A percentile compares a stretch with the other conserved stretches of the same genome.
phyloP scores from a whole-genome alignment of 2,888 invertebrate species.

The Melanostoma scalare region DNA sequence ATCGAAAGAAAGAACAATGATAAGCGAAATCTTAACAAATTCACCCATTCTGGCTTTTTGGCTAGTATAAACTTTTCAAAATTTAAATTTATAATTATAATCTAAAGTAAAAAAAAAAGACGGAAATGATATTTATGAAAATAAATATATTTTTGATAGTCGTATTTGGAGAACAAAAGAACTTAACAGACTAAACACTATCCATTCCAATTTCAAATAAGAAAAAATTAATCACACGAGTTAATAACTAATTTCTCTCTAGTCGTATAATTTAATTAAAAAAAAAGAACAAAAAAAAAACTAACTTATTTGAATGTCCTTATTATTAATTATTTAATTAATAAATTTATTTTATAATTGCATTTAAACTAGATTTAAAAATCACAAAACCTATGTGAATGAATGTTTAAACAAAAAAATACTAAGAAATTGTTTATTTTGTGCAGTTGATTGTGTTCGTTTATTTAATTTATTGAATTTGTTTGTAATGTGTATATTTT shows the following conservation, averaged over 20 bases:
- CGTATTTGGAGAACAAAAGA: conserved; percentile 47
- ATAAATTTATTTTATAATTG: conserved; percentile 34
- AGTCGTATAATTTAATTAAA: conserved; percentile 64
- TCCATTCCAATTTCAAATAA: conserved; percentile 60
- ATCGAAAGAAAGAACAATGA: too few relatives aligned
- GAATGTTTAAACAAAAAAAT: conserved; percentile 17
- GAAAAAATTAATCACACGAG: conserved; percentile 20
- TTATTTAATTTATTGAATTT: conserved; percentile 65
- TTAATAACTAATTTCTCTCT: conserved; percentile 67
- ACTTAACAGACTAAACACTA: conserved; percentile 8
- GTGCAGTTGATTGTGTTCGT: conserved; percentile 56
- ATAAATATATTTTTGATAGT: conserved; percentile 61
- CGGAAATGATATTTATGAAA: conserved; percentile 25
- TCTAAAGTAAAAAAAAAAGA: conserved; percentile 22
- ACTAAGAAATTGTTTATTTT: conserved; percentile 38
- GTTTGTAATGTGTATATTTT: conserved; percentile 72
- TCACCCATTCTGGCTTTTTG: background rate
- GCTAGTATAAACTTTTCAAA: conserved; percentile 12
- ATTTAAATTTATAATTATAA: conserved; percentile 12
- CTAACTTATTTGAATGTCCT: conserved; percentile 61
- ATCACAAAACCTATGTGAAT: conserved; percentile 52
- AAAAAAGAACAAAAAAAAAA: conserved; percentile 20
- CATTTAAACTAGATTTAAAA: conserved; percentile 47
- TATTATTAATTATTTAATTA: conserved; percentile 55
- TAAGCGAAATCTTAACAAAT: conserved; percentile 2